Evolutionary conservation across 2,113 vertebrate species (phyloP).

Genomic region (Melanerpes formicivorus): DNA sequence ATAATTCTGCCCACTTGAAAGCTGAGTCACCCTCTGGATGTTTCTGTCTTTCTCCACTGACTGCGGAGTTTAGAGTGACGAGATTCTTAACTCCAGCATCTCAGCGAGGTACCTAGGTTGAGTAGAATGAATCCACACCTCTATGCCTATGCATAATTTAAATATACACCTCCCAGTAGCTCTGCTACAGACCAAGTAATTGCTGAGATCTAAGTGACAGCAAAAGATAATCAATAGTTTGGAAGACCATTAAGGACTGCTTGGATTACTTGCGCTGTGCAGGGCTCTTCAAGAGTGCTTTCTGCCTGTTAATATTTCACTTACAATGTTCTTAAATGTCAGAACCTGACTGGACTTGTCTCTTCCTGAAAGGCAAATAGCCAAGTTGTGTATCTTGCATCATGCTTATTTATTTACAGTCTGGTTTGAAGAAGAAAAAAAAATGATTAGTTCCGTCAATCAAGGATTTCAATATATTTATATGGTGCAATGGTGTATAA

Average conservation of each 20-base stretch:
- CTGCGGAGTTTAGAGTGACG: not conserved
- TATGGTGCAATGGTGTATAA: slow-evolving; percentile 36
- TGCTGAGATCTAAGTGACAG: slow-evolving; percentile 25
- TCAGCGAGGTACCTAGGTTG: not conserved
- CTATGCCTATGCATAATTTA: slow-evolving; percentile 32
- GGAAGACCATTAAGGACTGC: slow-evolving; percentile 38
- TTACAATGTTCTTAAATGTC: slow-evolving; percentile 25
- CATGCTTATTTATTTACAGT: slow-evolving; percentile 5
- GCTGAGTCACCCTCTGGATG: not conserved
- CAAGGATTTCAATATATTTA: slow-evolving; percentile 51
- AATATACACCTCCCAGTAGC: not conserved
- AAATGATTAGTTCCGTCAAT: slow-evolving; percentile 40
- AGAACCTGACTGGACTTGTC: not conserved
- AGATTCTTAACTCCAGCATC: not conserved
- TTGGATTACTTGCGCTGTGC: not conserved
- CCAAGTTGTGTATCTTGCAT: not conserved
- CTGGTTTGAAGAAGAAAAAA: not conserved
- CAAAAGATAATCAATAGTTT: slow-evolving; percentile 39
- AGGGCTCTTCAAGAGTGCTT: not conserved
- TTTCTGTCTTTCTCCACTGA: not conserved
- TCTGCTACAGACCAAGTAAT: slow-evolving; percentile 1
- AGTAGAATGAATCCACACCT: not conserved
- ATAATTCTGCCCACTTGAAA: not conserved
- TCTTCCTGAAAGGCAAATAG: not conserved
- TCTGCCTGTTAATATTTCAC: not conserved